Evolutionary conservation across 2,113 vertebrate species (phyloP), one percentile per base, ranked within the genome.

Genomic region (Pipra filicauda): DNA sequence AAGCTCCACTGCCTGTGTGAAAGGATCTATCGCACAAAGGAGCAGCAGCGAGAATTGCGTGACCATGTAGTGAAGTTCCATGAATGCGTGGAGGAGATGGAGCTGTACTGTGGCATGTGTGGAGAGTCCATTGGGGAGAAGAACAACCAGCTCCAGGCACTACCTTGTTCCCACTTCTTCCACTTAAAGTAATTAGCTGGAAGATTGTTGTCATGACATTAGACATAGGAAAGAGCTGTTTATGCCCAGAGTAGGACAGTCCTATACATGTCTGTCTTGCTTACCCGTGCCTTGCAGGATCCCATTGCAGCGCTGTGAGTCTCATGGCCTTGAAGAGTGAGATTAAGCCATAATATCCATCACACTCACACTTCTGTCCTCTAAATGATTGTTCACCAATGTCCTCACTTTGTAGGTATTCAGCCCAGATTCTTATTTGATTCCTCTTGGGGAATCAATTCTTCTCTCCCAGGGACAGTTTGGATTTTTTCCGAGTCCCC

Each of bases 51-150:
- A 3, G 98, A 99, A 96, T 91, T 99, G 86, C 98, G 99, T 9
- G 97, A 99, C 78, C 99, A 99, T 1, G 99, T 99, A 8, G 99
- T 99, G 94, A 99, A 99, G 96, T 99, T 99, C 98, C 99, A 99
- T 15, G 99, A 99, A 95, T 99, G 99, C 4, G 99, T 99, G 71
- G 99, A 99, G 97, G 99, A 99, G 98, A 98, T 99, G 77, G 99
- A 99, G 98, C 98, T 99, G 30, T 99, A 99, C 98, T 99, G 99
- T 19, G 99, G 99, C 96, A 99, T 99, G 98, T 99, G 99, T 20
- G 99, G 99, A 9, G 99, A 99, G 97, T 99, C 99, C 94, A 99
- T 99, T 3, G 99, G 99, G 37, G 99, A 99, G 97, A 98, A 98
- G 96, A 99, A 99, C 97, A 98, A 98, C 96, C 99, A 99, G 96